phyloP scores from a whole-genome alignment of 2,113 vertebrate species.

The Chroicocephalus ridibundus region DNA sequence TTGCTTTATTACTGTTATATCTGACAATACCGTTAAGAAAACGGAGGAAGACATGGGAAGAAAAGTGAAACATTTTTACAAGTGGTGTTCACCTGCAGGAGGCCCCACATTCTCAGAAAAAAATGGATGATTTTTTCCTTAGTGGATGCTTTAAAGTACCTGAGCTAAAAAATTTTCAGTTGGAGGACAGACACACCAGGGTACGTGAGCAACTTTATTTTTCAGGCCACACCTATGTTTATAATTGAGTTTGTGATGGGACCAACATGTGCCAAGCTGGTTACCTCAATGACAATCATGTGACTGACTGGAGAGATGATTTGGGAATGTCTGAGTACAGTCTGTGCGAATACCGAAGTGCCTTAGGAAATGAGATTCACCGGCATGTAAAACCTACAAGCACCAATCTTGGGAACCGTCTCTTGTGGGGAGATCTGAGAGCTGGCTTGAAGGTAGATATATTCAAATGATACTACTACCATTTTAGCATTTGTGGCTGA shows the following conservation, averaged over 20 bases:
- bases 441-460: not conserved
- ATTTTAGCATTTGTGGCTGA: not conserved
- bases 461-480: not conserved
- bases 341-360: not conserved
- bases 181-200: not conserved
- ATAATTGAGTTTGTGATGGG: not conserved
- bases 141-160: not conserved
- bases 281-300: not conserved
- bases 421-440: not conserved
- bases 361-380: not conserved
- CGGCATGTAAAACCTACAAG: not conserved
- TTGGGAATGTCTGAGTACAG: not conserved
- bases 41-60: not conserved
- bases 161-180: not conserved
- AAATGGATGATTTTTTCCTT: not conserved
- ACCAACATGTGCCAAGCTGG: not conserved
- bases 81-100: not conserved
- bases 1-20: not conserved
- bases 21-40: not conserved
- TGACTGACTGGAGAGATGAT: not conserved
- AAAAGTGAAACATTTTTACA: not conserved
- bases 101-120: not conserved
- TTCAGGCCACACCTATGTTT: not conserved
- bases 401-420: not conserved
- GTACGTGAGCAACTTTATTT: not conserved